Percentiles rank a stretch among this genome's conserved stretches.
phyloP scores from a whole-genome alignment of 92 coral and sea anemone genomes.

The Diadumene lineata region DNA sequence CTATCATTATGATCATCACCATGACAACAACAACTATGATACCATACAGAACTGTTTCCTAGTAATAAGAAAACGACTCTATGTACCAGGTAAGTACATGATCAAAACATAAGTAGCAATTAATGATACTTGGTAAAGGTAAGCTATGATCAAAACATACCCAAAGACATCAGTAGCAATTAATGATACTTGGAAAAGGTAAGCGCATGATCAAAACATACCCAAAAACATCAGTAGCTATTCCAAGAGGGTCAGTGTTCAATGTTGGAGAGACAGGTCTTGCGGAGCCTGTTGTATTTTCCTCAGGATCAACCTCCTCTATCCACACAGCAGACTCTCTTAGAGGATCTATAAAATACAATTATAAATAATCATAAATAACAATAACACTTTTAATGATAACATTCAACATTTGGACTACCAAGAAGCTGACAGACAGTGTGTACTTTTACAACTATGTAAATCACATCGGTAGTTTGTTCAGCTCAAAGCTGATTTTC shows the following conservation, averaged over 20 bases:
- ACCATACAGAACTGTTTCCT: too few species aligned
- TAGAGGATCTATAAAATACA: constrained; percentile 66
- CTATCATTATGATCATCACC: neutral
- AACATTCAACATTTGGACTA: neutral
- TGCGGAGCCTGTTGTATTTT: constrained; percentile 65
- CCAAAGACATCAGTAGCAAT: constrained; percentile 78
- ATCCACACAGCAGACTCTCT: constrained; percentile 97
- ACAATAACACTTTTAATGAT: neutral
- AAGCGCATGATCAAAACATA: too few species aligned
- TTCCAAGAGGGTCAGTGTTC: constrained; percentile 87
- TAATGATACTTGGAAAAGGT: too few species aligned
- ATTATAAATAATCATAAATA: neutral
- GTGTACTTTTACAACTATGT: too few species aligned
- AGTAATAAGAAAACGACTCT: too few species aligned
- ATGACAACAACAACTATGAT: neutral
- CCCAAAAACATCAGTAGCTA: constrained; percentile 80
- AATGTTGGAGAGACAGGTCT: constrained; percentile 83
- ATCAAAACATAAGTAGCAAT: constrained; percentile 73
- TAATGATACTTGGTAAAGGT: too few species aligned
- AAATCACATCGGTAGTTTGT: too few species aligned
- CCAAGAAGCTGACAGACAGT: too few species aligned
- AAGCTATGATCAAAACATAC: too few species aligned
- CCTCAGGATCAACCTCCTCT: constrained; percentile 90
- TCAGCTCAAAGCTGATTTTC: too few species aligned
- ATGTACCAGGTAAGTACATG: too few species aligned